Base-by-base conservation (phyloP, 1,140 invertebrate genomes). In the Drosophila serrata region DNA sequence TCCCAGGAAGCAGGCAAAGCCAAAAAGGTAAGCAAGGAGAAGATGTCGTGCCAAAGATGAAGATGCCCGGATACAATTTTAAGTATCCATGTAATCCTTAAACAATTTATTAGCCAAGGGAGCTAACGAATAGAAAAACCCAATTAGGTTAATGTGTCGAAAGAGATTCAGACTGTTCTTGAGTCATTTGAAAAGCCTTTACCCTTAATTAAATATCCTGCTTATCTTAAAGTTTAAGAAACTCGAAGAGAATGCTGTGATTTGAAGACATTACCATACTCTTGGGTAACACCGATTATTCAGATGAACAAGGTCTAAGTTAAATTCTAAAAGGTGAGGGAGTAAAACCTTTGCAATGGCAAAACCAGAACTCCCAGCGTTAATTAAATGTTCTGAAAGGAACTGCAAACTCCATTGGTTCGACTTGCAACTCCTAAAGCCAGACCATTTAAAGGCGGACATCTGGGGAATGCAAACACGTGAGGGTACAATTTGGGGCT, bases 61-160 rank as follows among this genome's bases (percentile, higher is more conserved):
- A 55, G 62, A 79, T 63, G 58, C 63, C 56, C 43, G 60, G 85
- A 78, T 88, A 67, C 76, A 69, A 59, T 85, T 81, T 85, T 59
- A 81, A 69, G 77, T 67, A 75, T 79, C 55, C 81, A 42, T 81
- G 81, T 85, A 81, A 81, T 85, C 69, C 65, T 43, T 39, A 67
- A 85, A 75, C 81, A 90, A 90, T 90, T 85, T 81, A 81, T 85
- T 88, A 81, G 69, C 45, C 62, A 42, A 35, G 48, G 22, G 33
- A 37, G 19, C 58, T 43, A 37, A 8, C 31, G 35, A 56, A 42
- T 43, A 53, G 56, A 43, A 60, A 46, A 19, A 73, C 73, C 69
- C 86, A 88, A 90, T 90, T 88, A 88, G 81, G 77, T 72, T 88
- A 90, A 88, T 88, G 85, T 69, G 42, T 63, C 49, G 64, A 48